Evolutionary conservation across 2,113 vertebrate species (phyloP).

Genomic region (Pogona vitticeps): DNA sequence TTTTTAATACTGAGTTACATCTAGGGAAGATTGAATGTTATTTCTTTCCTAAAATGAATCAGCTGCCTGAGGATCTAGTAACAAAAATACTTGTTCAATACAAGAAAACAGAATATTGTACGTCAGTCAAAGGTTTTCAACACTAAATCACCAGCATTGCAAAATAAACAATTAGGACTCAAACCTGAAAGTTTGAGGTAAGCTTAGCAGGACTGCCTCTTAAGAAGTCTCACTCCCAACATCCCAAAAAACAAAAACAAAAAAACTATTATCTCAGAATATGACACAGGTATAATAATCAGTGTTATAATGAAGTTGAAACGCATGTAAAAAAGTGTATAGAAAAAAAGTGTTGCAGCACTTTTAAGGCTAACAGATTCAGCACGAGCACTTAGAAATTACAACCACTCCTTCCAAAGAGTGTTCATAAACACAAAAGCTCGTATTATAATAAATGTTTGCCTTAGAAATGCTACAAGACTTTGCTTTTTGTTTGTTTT

Average conservation of each 20-base stretch:
- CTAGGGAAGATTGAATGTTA: background rate
- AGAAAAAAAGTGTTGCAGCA: no score
- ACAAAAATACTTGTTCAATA: conserved; percentile 2
- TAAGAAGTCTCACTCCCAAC: background rate
- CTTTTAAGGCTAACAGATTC: no score
- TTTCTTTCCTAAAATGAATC: background rate
- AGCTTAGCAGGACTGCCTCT: background rate
- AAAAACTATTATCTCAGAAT: no score
- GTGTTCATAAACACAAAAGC: no score
- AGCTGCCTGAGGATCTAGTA: background rate
- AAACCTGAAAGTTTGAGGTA: background rate
- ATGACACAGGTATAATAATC: background rate
- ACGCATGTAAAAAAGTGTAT: background rate
- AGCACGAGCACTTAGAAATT: no score
- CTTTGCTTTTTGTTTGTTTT: no score
- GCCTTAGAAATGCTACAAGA: no score
- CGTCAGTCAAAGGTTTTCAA: background rate
- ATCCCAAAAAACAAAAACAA: background rate
- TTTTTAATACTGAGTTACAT: no score
- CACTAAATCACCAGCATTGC: background rate
- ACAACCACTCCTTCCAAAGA: no score
- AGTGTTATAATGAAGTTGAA: background rate
- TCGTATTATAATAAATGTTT: no score
- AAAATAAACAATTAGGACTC: background rate
- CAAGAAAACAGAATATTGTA: background rate